These are phyloP conservation scores for Galbula dea DNA, from an alignment of 2,113 vertebrate genomes.

Conservation along the genomic window DNA sequence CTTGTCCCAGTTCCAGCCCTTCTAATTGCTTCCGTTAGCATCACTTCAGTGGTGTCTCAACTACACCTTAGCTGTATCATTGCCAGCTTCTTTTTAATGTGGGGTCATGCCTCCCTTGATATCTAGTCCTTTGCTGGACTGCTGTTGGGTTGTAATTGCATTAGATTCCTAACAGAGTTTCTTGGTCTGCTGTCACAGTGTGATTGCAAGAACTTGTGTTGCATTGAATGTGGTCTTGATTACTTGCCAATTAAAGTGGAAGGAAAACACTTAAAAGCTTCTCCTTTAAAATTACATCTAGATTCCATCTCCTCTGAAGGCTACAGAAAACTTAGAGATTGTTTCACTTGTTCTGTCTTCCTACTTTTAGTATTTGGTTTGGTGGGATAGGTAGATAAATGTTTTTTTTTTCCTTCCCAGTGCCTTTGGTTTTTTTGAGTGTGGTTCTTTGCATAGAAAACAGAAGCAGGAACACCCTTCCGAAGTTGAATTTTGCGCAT, in stretches of 20 bases:
- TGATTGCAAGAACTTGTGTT: slow-evolving; percentile 41
- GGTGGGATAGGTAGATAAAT: background rate
- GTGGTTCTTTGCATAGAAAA: background rate
- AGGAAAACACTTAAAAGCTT: slow-evolving; percentile 33
- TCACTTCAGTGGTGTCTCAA: slow-evolving; percentile 1
- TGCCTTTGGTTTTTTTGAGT: background rate
- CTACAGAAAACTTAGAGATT: background rate
- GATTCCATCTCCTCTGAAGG: background rate
- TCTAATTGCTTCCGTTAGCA: background rate
- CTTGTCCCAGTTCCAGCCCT: background rate
- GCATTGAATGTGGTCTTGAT: slow-evolving; percentile 51
- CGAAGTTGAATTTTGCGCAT: background rate
- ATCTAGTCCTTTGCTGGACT: slow-evolving; percentile 8
- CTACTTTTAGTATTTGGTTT: background rate
- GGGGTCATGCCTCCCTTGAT: slow-evolving; percentile 21
- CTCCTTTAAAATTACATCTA: slow-evolving; percentile 10
- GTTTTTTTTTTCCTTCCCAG: background rate
- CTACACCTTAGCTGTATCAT: background rate
- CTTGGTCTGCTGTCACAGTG: slow-evolving; percentile 45
- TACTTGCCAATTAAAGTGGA: slow-evolving; percentile 57
- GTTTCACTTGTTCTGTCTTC: background rate
- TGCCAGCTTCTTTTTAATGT: background rate
- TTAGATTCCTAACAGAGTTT: slow-evolving; percentile 44
- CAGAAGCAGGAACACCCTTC: background rate
- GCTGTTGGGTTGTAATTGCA: slow-evolving; percentile 38